Conservation (phyloP, 2,113 vertebrate genomes). For the Agapornis roseicollis region DNA sequence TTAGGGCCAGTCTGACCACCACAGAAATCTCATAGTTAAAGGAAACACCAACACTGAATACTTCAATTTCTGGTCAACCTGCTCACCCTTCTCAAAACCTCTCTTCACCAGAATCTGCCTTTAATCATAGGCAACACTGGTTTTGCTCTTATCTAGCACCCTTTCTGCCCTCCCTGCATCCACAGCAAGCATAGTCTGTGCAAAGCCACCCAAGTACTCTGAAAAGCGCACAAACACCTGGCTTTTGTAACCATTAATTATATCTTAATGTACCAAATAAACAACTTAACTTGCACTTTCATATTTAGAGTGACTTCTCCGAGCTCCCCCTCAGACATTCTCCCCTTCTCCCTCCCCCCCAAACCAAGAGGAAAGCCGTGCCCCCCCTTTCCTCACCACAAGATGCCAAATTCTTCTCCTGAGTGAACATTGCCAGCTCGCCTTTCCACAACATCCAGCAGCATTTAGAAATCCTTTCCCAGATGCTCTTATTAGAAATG, state of each 20-base stretch:
- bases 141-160: background rate
- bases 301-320: background rate
- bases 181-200: background rate
- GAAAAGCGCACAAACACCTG: background rate
- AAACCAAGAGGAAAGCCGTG: background rate
- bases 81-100: background rate
- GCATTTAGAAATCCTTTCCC: background rate
- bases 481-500: constrained; percentile 8
- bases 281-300: background rate
- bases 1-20: background rate
- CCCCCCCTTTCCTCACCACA: background rate
- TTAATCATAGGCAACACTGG: background rate
- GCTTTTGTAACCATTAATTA: background rate
- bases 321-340: background rate
- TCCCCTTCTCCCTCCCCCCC: background rate
- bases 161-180: background rate
- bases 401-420: background rate
- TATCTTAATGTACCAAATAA: background rate
- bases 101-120: background rate
- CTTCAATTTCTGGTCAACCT: background rate
- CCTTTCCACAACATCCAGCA: background rate
- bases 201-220: background rate
- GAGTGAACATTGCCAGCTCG: background rate
- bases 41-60: background rate
- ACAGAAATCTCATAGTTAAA: background rate